Evolutionary conservation across 2,888 invertebrate genomes (phyloP).

Genomic region (Dorcus hopei): DNA sequence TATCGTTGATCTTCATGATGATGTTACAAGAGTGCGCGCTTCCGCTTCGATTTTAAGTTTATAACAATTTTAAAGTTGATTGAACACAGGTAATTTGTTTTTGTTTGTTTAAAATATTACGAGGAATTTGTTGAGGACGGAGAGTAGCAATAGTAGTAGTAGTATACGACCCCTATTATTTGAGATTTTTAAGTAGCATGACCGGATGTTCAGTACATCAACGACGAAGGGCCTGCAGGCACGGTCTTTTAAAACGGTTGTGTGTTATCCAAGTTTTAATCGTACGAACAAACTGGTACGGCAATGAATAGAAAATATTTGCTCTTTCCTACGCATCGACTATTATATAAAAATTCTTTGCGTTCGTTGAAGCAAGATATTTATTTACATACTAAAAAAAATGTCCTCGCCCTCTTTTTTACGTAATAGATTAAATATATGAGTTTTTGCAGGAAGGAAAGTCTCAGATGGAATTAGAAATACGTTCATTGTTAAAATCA

Average conservation of each 20-base stretch:
- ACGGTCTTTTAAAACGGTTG: background rate
- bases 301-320: background rate
- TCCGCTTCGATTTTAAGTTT: no score
- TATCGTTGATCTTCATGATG: no score
- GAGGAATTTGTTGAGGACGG: background rate
- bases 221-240: background rate
- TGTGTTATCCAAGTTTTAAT: background rate
- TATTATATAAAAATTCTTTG: no score
- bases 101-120: background rate
- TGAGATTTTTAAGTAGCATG: background rate
- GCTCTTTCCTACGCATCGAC: background rate
- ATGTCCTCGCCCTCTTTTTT: background rate
- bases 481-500: background rate
- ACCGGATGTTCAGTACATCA: slow-evolving; percentile 1
- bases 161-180: background rate
- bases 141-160: background rate
- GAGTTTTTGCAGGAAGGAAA: background rate
- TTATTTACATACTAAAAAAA: background rate
- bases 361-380: background rate
- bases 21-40: no score
- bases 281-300: background rate
- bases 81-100: background rate
- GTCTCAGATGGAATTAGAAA: background rate
- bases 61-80: background rate
- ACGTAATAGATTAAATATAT: background rate